Evolutionary conservation across 2,888 invertebrate species (phyloP), one percentile per base, ranked within the genome.

Genomic region (Agonum fuliginosum): DNA sequence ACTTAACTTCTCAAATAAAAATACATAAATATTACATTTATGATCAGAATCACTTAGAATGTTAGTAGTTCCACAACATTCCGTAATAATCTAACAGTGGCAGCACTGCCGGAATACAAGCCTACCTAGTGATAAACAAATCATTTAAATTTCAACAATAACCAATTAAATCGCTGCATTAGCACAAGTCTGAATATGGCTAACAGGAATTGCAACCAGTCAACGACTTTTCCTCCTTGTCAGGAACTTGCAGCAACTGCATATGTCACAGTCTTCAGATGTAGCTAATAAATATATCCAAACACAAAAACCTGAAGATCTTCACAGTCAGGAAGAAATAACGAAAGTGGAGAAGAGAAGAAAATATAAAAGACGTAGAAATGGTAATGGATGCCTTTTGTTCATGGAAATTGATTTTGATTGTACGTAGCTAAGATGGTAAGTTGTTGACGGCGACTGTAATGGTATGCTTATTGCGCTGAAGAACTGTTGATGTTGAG

Each of bases 131-230:
- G 58, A 58, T 58, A 58, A 58, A 24, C 24, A 51, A 43, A 6
- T 46, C 58, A 27, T 12, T 69, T 69, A 46, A 46, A 69, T 43
- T 69, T 46, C 12, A 69, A 69, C 69, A 69, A 69, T 69, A 69
- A 46, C 69, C 69, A 69, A 69, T 69, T 69, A 69, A 69, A 69
- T 62, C 58, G 30, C 17, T 62, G 30, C 58, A 62, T 62, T 62
- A 62, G 58, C 27, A 12, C 58, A 62, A 62, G 58, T 62, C 58
- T 62, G 34, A 62, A 62, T 62, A 62, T 62, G 58, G 58, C 58
- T 4, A 62, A 6, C 46, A 17, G 46, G 17, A 17, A 46, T 17
- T 46, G 8, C 17, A 14, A 12, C 14, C 46, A 46, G 58, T 62
- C 58, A 62, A 62, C 58, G 27, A 27, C 58, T 62, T 62, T 54